Evolutionary conservation across 2,113 vertebrate genomes (phyloP), one percentile per base, ranked within the genome.

Genomic region (Callithrix jacchus): DNA sequence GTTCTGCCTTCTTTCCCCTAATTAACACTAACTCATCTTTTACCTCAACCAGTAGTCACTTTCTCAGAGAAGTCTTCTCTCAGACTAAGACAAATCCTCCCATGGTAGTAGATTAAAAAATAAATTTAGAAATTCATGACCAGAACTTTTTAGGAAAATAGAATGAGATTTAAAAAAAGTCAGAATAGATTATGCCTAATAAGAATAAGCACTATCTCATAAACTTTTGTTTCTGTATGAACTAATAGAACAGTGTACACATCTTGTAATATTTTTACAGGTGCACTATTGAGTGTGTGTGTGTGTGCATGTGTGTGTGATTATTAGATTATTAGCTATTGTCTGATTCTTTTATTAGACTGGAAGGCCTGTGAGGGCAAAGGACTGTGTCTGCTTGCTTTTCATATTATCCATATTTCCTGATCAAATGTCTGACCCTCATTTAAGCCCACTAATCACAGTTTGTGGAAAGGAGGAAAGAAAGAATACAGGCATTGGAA

Each of bases 1-100:
- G 86, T 83, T 30, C 42, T 93, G 32, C 40, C n/a, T 56, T n/a
- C 47, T 80, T 92, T 95, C 42, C 84, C 73, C 42, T 92, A 64
- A 71, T 86, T 54, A 89, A 61, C 2, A 37, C 20, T 91, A 76
- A 86, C 21, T 95, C 70, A 95, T 49, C 8, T 37, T 83, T 64
- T 66, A 83, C 47, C 1, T 97, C 23, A 25, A 25, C 21, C 68
- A 76, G 6, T 91, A 37, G 64, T 89, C n/a, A 58, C n/a, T 92
- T 97, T 45, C 91, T 87, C 90, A 13, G 6, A 27, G 10, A 56
- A 77, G 17, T 2, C 9, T 82, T 87, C 70, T 84, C 70, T 84
- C 56, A 80, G 70, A 82, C 21, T 94, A 74, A 93, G 45, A 7
- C 37, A 94, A 74, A 70, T 89, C 16, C 25, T 20, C 18, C 32